These are phyloP conservation scores for Aleadryas rufinucha DNA, from an alignment of 2,113 vertebrate species.

Conservation along the genomic window DNA sequence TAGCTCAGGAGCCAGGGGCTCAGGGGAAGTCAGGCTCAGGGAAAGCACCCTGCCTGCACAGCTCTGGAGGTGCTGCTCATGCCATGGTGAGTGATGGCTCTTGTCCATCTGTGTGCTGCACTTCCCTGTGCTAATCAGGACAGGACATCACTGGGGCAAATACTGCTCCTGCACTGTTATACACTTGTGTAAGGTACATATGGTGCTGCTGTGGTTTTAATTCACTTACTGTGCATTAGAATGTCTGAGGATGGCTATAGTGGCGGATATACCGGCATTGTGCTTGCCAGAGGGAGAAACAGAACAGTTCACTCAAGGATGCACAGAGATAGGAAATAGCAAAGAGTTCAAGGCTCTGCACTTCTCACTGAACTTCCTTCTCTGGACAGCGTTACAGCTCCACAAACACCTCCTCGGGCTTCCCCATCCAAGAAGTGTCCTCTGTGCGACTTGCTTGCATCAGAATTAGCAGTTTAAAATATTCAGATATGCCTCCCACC, in stretches of 20 bases:
- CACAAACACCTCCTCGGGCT: background rate
- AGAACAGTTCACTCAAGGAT: background rate
- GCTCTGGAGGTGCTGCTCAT: background rate
- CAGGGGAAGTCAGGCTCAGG: background rate
- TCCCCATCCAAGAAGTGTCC: background rate
- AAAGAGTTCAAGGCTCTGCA: background rate
- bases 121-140: background rate
- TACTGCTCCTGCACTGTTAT: background rate
- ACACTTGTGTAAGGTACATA: background rate
- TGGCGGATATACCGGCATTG: background rate
- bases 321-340: background rate
- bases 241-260: background rate
- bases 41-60: background rate
- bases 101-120: fast-evolving
- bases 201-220: background rate
- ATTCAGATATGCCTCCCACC: background rate
- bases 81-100: fast-evolving
- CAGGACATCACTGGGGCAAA: background rate
- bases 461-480: background rate
- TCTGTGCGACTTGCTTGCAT: background rate
- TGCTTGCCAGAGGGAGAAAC: background rate
- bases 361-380: background rate
- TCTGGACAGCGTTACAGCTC: background rate
- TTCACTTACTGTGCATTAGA: background rate
- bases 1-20: background rate